These are phyloP conservation scores for Hucho hucho DNA, from an alignment of 2,113 vertebrate species.

Conservation along the genomic window DNA sequence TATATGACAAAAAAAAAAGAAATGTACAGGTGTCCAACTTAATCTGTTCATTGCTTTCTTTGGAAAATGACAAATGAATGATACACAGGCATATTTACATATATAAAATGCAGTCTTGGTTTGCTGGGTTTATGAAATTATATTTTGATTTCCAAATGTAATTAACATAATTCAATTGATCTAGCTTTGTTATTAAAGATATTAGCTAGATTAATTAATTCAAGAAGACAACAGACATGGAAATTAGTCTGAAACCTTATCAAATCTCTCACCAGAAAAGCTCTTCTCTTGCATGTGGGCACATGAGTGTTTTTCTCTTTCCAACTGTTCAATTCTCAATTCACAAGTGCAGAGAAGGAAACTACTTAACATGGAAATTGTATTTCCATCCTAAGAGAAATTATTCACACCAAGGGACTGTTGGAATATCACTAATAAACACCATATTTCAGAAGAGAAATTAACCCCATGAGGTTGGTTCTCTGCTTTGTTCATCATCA, in stretches of 20 bases:
- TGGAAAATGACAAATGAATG: constrained; percentile 33
- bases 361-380: constrained; percentile 70
- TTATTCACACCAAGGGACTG: constrained; percentile 35
- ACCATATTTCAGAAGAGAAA: constrained; percentile 25
- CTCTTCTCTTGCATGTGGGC: constrained; percentile 29
- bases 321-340: constrained; percentile 2
- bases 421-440: constrained; percentile 50
- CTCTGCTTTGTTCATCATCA: background rate
- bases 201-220: constrained; percentile 41
- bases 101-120: constrained; percentile 25
- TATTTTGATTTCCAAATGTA: constrained; percentile 46
- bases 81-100: constrained; percentile 56
- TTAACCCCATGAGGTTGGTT: too few relatives aligned
- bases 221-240: constrained; percentile 33
- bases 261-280: constrained; percentile 45
- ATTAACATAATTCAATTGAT: constrained; percentile 49
- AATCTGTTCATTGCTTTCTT: constrained; percentile 46
- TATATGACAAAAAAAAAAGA: constrained; percentile 52
- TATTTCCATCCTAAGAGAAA: constrained; percentile 54
- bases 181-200: constrained; percentile 23
- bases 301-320: constrained; percentile 27
- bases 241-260: constrained; percentile 45
- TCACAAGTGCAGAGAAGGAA: constrained; percentile 39
- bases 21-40: constrained; percentile 40
- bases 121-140: constrained; percentile 38